phyloP scores from a whole-genome alignment of 2,113 vertebrate species.

The Oceanites oceanicus region DNA sequence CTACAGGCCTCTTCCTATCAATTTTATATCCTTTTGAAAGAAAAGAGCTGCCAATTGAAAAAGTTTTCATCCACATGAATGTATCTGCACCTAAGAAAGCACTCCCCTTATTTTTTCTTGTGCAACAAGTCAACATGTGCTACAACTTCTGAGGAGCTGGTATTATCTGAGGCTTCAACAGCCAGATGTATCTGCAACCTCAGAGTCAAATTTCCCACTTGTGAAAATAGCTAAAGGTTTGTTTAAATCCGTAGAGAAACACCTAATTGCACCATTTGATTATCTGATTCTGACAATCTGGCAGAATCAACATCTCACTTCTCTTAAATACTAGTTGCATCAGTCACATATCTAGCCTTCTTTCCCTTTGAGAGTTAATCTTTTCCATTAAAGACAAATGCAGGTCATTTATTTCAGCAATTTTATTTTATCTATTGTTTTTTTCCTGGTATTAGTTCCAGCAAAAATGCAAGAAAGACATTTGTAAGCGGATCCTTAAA shows the following conservation, averaged over 20 bases:
- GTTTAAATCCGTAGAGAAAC: background rate
- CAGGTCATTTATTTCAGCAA: background rate
- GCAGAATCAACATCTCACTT: background rate
- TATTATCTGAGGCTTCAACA: background rate
- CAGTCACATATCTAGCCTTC: background rate
- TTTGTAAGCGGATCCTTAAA: background rate
- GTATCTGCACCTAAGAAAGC: background rate
- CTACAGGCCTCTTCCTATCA: background rate
- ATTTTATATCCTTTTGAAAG: background rate
- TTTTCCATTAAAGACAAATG: background rate
- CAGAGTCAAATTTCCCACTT: background rate
- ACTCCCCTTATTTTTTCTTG: background rate
- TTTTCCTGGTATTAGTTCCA: background rate
- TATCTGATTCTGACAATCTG: background rate
- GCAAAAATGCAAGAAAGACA: background rate
- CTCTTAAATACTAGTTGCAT: background rate
- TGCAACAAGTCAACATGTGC: background rate
- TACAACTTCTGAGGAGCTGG: background rate
- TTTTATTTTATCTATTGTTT: background rate
- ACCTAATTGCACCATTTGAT: background rate
- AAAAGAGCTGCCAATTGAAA: background rate
- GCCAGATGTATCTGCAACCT: background rate
- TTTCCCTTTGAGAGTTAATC: background rate
- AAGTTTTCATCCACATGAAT: background rate
- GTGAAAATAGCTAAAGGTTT: background rate